Base-by-base conservation (phyloP, 2,113 vertebrate genomes). In the Heteronetta atricapilla region DNA sequence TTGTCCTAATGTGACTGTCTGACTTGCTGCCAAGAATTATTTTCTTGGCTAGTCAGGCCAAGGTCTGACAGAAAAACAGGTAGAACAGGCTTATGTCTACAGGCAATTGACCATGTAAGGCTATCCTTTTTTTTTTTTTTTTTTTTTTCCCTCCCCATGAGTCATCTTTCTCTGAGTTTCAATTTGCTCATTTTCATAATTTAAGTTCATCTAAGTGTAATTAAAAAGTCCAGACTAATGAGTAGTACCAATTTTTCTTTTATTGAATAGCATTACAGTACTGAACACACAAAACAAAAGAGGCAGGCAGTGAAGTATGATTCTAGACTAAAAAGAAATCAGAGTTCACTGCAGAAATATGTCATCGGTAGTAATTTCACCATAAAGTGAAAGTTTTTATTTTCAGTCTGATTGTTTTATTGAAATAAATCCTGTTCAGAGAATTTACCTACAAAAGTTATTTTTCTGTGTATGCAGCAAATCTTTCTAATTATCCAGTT, bases 371-470 rank as follows among this genome's bases (percentile, higher is more conserved):
- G 69, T 84, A 96, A 95, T 75, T 94, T 72, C 88, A 59, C 69
- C 67, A 90, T 94, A 95, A 96, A 96, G 94, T 66, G 63, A 23
- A 95, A 93, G 53, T 64, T 64, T 73, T 96, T 93, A 68, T 91
- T 93, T 96, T 92, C 36, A 55, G 15, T 62, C 72, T 58, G 38
- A 70, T 91, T 86, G 40, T 94, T 92, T 75, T 88, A 86, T 89
- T 76, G 58, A 93, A 96, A 96, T 96, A 94, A 93, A 94, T 94
- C 88, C 62, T 86, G 50, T 73, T 92, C 55, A 88, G 63, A 12
- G 33, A 91, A 93, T 92, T 95, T 92, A 92, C 82, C 67, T 76
- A 86, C 60, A 73, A 38, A 94, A 76, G 36, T 58, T 91, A 80
- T 85, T 94, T 95, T 95, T 95, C 74, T 93, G 58, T 44, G 5